Conservation (phyloP, 1,140 invertebrate species). For the Triops longicaudatus region DNA sequence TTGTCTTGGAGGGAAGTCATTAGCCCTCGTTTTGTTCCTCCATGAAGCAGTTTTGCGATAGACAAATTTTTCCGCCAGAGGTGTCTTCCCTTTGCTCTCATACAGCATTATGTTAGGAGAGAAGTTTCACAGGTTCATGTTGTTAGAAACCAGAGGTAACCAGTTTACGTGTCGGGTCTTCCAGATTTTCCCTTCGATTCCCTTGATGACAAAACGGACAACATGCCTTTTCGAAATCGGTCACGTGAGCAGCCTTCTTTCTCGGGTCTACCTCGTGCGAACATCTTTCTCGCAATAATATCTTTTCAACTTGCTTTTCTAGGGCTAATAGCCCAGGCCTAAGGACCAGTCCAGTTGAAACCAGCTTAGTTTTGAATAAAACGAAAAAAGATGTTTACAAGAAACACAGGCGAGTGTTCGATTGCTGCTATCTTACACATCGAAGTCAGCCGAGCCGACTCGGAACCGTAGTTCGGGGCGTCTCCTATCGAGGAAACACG, state of each 20-base stretch:
- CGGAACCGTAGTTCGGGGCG: background rate
- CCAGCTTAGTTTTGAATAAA: background rate
- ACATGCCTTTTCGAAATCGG: background rate
- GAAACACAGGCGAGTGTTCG: background rate
- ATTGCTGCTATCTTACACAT: background rate
- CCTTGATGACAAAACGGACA: background rate
- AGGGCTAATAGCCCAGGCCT: background rate
- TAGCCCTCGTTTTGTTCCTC: background rate
- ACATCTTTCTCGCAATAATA: background rate
- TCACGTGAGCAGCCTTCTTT: background rate
- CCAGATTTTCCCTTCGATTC: background rate
- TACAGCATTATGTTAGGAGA: background rate
- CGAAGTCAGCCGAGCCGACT: background rate
- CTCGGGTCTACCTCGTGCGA: background rate
- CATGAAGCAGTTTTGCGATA: background rate
- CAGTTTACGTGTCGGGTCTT: background rate
- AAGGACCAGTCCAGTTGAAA: background rate
- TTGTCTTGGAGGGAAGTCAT: background rate
- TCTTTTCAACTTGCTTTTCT: background rate
- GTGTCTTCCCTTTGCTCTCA: background rate
- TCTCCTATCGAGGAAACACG: background rate
- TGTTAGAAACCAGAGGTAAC: conserved; percentile 1
- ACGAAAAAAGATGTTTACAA: background rate
- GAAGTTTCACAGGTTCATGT: background rate
- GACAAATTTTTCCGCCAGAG: background rate